Evolutionary conservation across 2,797 vertebrate genomes (phyloP), one percentile per base, ranked within the genome.

Genomic region (Myripristis murdjan): DNA sequence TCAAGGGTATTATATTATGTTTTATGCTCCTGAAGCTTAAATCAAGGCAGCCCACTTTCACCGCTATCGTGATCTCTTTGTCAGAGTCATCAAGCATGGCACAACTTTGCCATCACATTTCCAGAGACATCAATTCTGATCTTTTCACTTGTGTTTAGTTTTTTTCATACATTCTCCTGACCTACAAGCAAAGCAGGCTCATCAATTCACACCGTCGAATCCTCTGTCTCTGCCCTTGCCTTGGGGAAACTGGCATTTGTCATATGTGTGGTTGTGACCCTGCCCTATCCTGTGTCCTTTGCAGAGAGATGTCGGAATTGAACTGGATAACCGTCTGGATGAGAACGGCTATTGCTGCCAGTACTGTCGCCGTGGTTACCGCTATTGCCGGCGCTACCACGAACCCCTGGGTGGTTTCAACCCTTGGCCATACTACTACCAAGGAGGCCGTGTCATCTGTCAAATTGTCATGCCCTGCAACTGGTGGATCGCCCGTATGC

Each of bases 401-500:
- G 97, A 97, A 90, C 97, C 97, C 39, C 94, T 98, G 70, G 91
- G 96, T 20, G 97, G 97, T 66, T 98, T 95, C 91, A 94, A 97
- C 93, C 97, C 95, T 0, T 98, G 97, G 90, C 97, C 98, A 0
- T 99, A 99, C 92, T 98, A 96, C 92, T 98, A 98, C 93, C 96
- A 96, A 90, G 97, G 96, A 18, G 97, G 98, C 12, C 91, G 96
- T 33, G 96, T 97, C 82, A 96, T 99, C 92, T 99, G 97, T 93
- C 95, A 97, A 43, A 82, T 97, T 72, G 96, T 98, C 83, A 99
- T 99, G 98, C 98, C 97, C 22, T 99, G 98, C 92, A 98, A 98
- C 93, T 99, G 97, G 97, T 99, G 97, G 97, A 96, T 99, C 3
- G 97, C 97, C 0, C 94, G 97, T 48, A 99, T 99, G 97, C 91